phyloP scores from a whole-genome alignment of 1,140 invertebrate species.

The Drosophila pallidifrons region DNA sequence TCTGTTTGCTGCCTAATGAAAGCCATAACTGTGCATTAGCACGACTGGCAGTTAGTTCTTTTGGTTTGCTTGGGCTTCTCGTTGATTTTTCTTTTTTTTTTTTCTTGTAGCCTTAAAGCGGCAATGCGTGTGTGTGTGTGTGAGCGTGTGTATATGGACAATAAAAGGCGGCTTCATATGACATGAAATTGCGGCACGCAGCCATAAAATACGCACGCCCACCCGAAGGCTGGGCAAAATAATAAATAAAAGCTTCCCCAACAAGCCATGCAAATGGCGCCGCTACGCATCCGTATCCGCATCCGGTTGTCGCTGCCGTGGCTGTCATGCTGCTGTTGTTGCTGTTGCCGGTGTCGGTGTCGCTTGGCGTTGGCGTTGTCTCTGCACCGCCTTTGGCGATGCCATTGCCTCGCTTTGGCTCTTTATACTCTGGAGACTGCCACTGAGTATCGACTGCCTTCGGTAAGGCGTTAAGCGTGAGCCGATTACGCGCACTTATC shows the following conservation, averaged over 20 bases:
- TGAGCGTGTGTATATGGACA: slow-evolving; percentile 23
- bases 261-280: slow-evolving; percentile 60
- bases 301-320: slow-evolving; percentile 14
- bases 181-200: slow-evolving; percentile 64
- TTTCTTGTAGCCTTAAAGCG: slow-evolving; percentile 3
- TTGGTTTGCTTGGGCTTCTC: not conserved
- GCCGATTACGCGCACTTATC: slow-evolving; percentile 76
- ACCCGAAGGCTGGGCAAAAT: slow-evolving; percentile 31
- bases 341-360: slow-evolving; percentile 3
- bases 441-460: slow-evolving; percentile 3
- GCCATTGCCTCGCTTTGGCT: slow-evolving; percentile 6
- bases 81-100: no score
- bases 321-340: not conserved
- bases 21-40: slow-evolving; percentile 56
- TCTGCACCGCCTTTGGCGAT: not conserved
- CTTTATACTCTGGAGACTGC: not conserved
- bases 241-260: slow-evolving; percentile 56
- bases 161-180: slow-evolving; percentile 53
- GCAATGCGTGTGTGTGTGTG: no score
- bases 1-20: slow-evolving; percentile 39
- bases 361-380: not conserved
- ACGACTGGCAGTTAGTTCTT: slow-evolving; percentile 27
- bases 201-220: slow-evolving; percentile 52
- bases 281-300: slow-evolving; percentile 53
- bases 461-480: slow-evolving; percentile 64